These are phyloP conservation scores for Phortica okadai DNA, from an alignment of 2,888 invertebrate species.

Conservation along the genomic window DNA sequence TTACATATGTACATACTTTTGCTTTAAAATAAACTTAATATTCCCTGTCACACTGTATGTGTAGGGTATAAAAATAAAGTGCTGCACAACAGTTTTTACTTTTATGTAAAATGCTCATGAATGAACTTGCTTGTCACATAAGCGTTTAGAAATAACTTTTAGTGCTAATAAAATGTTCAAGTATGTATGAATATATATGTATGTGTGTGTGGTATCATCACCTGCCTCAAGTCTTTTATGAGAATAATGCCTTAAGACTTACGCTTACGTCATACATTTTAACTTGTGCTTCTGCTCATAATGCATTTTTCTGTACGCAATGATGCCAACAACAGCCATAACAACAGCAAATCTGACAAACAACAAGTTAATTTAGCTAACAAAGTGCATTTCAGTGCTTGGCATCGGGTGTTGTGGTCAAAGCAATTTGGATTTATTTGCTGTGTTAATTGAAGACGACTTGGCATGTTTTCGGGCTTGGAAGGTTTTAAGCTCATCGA, in stretches of 20 bases:
- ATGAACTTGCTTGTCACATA: neutral
- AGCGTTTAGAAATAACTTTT: conserved; percentile 9
- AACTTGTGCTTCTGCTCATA: neutral
- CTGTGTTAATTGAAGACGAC: too few species aligned
- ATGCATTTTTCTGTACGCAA: neutral
- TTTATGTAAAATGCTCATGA: neutral
- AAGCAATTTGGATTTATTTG: conserved; percentile 1
- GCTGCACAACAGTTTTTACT: too few species aligned
- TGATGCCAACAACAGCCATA: neutral
- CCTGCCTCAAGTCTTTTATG: too few species aligned
- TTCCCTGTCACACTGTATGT: too few species aligned
- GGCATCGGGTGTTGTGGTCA: neutral
- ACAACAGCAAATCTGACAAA: neutral
- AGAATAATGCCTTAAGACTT: too few species aligned
- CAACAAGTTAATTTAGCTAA: neutral
- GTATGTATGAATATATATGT: neutral
- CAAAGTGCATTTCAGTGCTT: conserved; percentile 7
- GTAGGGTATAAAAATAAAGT: too few species aligned
- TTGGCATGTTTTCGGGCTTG: too few species aligned
- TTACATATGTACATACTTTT: too few species aligned
- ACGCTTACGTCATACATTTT: too few species aligned
- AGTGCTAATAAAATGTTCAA: conserved; percentile 16
- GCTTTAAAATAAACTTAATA: too few species aligned
- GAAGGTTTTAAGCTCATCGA: too few species aligned
- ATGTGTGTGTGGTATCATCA: too few species aligned